Evolutionary conservation across 1,140 invertebrate genomes (phyloP).

Genomic region (Thaumatotibia leucotreta): DNA sequence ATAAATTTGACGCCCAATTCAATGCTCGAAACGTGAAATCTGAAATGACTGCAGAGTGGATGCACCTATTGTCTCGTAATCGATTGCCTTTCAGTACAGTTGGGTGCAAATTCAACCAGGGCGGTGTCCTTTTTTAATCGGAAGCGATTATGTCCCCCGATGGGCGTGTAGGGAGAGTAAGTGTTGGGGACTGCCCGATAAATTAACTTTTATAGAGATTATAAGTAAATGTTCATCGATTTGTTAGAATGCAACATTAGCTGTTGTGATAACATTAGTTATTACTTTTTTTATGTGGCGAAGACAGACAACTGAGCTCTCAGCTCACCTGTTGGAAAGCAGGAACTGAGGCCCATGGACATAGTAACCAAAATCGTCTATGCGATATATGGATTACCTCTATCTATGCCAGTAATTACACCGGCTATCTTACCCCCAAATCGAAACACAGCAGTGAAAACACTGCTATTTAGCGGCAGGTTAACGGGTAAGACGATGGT

Average conservation of each 20-base stretch:
- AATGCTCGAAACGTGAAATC: constrained; percentile 1
- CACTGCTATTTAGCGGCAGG: no score
- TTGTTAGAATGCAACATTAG: background rate
- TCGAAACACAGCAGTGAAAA: no score
- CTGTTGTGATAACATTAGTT: no score
- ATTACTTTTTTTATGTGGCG: no score
- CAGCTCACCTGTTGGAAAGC: no score
- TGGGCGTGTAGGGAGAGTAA: background rate
- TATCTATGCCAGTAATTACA: no score
- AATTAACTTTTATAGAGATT: background rate
- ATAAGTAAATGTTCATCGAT: background rate
- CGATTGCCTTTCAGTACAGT: constrained; percentile 12
- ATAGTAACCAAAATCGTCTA: no score
- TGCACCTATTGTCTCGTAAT: constrained; percentile 9
- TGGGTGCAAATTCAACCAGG: background rate
- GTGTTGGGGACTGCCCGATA: constrained; percentile 1
- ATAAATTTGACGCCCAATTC: constrained; percentile 8
- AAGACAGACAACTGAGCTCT: no score
- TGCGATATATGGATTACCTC: no score
- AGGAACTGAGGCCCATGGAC: no score
- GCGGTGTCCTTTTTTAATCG: constrained; percentile 9
- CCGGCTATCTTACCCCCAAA: no score
- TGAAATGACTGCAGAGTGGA: constrained; percentile 7
- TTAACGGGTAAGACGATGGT: no score
- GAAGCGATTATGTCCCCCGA: constrained; percentile 2